Evolutionary conservation across 2,888 invertebrate genomes (phyloP).

Genomic region (Metacarcinus magister): DNA sequence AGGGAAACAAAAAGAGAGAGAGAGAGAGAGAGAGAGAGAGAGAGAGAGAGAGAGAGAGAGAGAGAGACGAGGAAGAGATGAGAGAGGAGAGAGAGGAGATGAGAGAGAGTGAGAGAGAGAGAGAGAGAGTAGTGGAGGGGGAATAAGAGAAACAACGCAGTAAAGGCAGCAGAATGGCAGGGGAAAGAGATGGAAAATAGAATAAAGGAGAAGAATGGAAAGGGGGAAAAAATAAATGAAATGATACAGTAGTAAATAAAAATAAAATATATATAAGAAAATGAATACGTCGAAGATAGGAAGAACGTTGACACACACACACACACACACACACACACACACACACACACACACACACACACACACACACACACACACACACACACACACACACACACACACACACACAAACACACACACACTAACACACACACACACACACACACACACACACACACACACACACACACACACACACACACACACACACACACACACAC

Average conservation of each 20-base stretch:
- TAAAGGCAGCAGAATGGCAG: background rate
- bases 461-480: slow-evolving; percentile 4
- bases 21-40: slow-evolving; percentile 8
- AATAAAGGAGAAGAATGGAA: slow-evolving; percentile 10
- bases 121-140: background rate
- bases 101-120: slow-evolving; percentile 32
- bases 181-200: slow-evolving; percentile 17
- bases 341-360: no score
- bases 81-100: background rate
- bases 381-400: no score
- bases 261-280: background rate
- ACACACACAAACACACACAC: no score
- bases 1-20: slow-evolving; percentile 19
- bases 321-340: no score
- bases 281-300: background rate
- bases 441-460: slow-evolving; percentile 26
- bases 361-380: no score
- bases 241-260: background rate
- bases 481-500: slow-evolving; percentile 3
- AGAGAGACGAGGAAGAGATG: background rate
- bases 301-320: no score
- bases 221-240: background rate
- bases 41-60: background rate
- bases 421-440: no score
- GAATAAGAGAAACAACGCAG: slow-evolving; percentile 28